Base-by-base conservation (phyloP, 2,888 invertebrate genomes). In the Heliconius aoede region DNA sequence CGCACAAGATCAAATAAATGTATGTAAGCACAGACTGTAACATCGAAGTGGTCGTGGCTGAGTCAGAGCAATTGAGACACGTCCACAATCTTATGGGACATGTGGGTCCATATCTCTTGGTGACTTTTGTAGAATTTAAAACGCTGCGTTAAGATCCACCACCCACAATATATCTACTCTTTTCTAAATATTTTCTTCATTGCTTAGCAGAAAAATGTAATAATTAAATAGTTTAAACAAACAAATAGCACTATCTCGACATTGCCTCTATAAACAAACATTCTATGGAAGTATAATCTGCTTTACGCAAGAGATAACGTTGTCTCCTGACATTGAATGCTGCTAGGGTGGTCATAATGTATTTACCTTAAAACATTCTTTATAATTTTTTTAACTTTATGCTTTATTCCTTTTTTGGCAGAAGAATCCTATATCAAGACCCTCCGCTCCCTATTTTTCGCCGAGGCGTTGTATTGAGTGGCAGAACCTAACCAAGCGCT, bases 281-380 rank as follows among this genome's bases (percentile, higher is more conserved):
- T 51, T 69, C n/a, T 55, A 30, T 69, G 15, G 30, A 40, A 55
- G n/a, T 30, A 69, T n/a, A 79, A 82, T 82, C 80, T 79, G 69
- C 77, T 78, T 82, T 80, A 79, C 79, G 68, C 79, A 78, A 79
- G 67, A 78, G 80, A 81, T 82, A 82, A 79, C 78, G 36, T 26
- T 28, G 67, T 69, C 73, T 51, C 74, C 65, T 80, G 80, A 78
- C 81, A 81, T 81, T 81, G 81, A 78, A 65, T 58, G 60, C 69
- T 40, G 55, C 15, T 55, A n/a, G 28, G 55, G 55, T 69, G 55
- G 30, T n/a, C 28, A n/a, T 32, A 55, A 69, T 1, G 46, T 36
- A 11, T 46, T 46, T 55, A 55, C 28, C 68, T 8, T 21, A 26
- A 40, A 46, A 7, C 21, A 7, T 46, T 18, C 21, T 9, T 21